Evolutionary conservation across 2,888 invertebrate genomes (phyloP).

Genomic region (Drosophila pullipes): DNA sequence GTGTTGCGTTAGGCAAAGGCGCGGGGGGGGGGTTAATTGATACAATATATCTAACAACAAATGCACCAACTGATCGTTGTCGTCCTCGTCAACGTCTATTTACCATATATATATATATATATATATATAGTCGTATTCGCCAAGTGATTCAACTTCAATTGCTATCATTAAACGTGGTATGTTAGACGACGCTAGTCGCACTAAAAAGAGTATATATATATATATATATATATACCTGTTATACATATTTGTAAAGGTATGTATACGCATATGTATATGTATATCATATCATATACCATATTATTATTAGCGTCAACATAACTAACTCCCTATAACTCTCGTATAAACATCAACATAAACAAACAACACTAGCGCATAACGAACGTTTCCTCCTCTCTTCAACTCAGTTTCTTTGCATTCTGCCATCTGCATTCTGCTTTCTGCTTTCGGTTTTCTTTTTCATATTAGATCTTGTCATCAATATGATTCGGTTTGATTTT

Average conservation of each 20-base stretch:
- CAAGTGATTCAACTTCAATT: slow-evolving; percentile 49
- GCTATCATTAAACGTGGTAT: slow-evolving; percentile 43
- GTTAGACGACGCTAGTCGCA: slow-evolving; percentile 57
- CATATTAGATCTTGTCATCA: slow-evolving; percentile 39
- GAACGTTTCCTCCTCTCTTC: slow-evolving; percentile 44
- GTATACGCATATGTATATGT: neutral
- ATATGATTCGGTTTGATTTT: slow-evolving; percentile 39
- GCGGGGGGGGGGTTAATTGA: slow-evolving; percentile 37
- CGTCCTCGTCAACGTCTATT: slow-evolving; percentile 35
- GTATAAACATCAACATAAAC: slow-evolving; percentile 78
- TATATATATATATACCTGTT: slow-evolving; percentile 10
- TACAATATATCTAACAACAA: slow-evolving; percentile 79
- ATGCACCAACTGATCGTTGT: slow-evolving; percentile 73
- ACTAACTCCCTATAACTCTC: slow-evolving; percentile 77
- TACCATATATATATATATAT: slow-evolving; percentile 40
- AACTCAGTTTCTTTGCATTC: neutral
- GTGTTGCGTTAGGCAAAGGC: slow-evolving; percentile 65
- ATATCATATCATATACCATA: slow-evolving; percentile 35
- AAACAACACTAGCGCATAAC: slow-evolving; percentile 76
- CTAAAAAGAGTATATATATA: slow-evolving; percentile 30
- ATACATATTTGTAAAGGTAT: slow-evolving; percentile 25
- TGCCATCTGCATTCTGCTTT: slow-evolving; percentile 2
- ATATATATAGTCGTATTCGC: slow-evolving; percentile 32
- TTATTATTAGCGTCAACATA: slow-evolving; percentile 75
- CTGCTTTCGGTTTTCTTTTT: slow-evolving; percentile 11